A percentile compares a stretch with the other conserved stretches of the same genome.
These are phyloP conservation scores for Eremobia ochroleuca DNA, from an alignment of 2,888 invertebrate genomes.

Conservation along the genomic window DNA sequence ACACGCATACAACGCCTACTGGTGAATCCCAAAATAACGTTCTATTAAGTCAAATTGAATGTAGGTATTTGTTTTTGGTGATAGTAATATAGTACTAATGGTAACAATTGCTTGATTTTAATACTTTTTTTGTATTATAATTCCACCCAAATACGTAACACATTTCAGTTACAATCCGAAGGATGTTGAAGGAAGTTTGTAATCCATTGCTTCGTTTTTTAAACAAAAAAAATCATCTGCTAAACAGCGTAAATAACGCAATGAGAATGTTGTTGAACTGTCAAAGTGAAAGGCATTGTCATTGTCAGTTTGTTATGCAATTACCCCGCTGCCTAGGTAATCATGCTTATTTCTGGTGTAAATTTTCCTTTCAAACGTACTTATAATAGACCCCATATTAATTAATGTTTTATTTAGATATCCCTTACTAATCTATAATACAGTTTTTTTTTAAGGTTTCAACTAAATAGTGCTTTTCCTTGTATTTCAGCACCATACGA, in stretches of 20 bases:
- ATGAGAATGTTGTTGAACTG: neutral
- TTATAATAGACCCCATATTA: neutral
- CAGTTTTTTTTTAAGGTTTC: neutral
- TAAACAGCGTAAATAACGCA: neutral
- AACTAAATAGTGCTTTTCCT: neutral
- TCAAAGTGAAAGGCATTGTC: neutral
- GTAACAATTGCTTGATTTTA: conserved; percentile 34
- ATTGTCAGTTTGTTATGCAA: neutral
- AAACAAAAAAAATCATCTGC: neutral
- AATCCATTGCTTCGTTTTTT: neutral
- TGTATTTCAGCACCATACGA: conserved; percentile 83
- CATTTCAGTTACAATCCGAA: neutral
- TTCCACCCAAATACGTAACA: neutral
- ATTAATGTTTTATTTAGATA: conserved; percentile 10
- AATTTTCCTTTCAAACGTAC: neutral
- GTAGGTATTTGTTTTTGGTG: conserved; percentile 51
- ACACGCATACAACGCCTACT: conserved; percentile 75
- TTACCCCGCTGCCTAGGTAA: neutral
- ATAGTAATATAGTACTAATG: neutral
- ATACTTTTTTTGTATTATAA: neutral
- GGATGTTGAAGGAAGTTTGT: neutral
- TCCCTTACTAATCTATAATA: conserved; percentile 11
- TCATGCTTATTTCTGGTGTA: neutral
- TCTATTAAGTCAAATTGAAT: conserved; percentile 60
- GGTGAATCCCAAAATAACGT: conserved; percentile 67